Conservation (phyloP, 2,797 vertebrate species). For the Crenuchus spilurus region DNA sequence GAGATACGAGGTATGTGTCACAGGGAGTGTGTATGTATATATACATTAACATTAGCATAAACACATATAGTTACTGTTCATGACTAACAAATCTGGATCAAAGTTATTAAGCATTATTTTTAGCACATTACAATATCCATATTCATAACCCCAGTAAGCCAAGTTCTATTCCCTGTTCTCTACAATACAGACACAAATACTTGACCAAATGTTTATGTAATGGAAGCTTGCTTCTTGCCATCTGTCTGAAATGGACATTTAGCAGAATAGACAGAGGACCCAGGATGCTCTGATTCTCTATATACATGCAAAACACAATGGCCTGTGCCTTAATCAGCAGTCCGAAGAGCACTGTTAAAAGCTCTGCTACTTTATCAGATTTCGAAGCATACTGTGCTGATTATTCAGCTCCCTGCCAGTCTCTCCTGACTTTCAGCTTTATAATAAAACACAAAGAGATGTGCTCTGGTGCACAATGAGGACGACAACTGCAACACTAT, state of each 20-base stretch:
- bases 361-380: slow-evolving; percentile 30
- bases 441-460: slow-evolving; percentile 23
- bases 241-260: neutral
- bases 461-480: slow-evolving; percentile 35
- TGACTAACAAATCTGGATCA: too few species aligned
- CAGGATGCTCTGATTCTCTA: neutral
- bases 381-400: slow-evolving; percentile 20
- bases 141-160: too few species aligned
- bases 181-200: neutral
- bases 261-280: neutral
- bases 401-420: slow-evolving; percentile 16
- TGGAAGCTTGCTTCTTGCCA: neutral
- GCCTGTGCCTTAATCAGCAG: neutral
- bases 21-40: too few species aligned
- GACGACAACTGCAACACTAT: neutral
- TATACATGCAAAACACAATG: slow-evolving; percentile 16
- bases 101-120: too few species aligned
- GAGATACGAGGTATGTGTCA: too few species aligned
- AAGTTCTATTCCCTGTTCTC: neutral
- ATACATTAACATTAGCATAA: too few species aligned
- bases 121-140: too few species aligned
- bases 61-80: too few species aligned
- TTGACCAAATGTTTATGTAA: slow-evolving; percentile 1
- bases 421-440: neutral
- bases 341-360: slow-evolving; percentile 28